Conservation (phyloP, 2,888 invertebrate genomes). For the Erynnis tages region DNA sequence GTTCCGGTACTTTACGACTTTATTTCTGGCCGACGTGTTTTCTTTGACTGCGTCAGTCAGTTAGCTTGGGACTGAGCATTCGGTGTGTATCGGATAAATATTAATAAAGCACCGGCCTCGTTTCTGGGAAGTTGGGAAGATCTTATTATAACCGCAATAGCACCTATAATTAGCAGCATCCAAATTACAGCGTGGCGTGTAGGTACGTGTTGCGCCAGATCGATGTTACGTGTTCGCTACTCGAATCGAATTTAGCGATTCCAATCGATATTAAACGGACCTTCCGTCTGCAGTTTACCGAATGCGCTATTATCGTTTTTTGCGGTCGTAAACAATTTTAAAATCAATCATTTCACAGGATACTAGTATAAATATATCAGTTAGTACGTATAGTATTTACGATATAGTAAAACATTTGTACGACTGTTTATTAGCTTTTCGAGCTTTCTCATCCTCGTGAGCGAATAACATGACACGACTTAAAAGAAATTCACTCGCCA, state of each 20-base stretch:
- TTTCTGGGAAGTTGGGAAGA: conserved; percentile 80
- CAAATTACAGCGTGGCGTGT: conserved; percentile 74
- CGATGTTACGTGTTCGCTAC: conserved; percentile 65
- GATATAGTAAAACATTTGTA: too few relatives aligned
- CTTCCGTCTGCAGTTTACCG: conserved; percentile 42
- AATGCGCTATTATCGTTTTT: conserved; percentile 42
- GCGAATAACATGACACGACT: conserved; percentile 1
- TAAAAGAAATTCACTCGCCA: background rate
- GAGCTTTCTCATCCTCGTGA: conserved; percentile 1
- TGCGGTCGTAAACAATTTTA: conserved; percentile 2
- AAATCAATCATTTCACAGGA: background rate
- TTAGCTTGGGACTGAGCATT: conserved; percentile 69
- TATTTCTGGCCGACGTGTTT: conserved; percentile 77
- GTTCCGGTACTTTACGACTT: conserved; percentile 79
- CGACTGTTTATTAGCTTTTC: background rate
- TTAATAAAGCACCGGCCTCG: conserved; percentile 80
- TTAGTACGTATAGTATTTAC: background rate
- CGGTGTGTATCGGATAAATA: conserved; percentile 79
- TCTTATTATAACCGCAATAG: conserved; percentile 82
- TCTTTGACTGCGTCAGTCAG: conserved; percentile 80
- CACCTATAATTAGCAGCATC: conserved; percentile 80
- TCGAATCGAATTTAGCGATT: conserved; percentile 49
- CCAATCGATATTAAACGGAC: conserved; percentile 54
- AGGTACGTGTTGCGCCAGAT: conserved; percentile 64
- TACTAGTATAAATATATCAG: conserved; percentile 10